phyloP scores from a whole-genome alignment of 2,797 vertebrate genomes.

The Manis crassicaudata region DNA sequence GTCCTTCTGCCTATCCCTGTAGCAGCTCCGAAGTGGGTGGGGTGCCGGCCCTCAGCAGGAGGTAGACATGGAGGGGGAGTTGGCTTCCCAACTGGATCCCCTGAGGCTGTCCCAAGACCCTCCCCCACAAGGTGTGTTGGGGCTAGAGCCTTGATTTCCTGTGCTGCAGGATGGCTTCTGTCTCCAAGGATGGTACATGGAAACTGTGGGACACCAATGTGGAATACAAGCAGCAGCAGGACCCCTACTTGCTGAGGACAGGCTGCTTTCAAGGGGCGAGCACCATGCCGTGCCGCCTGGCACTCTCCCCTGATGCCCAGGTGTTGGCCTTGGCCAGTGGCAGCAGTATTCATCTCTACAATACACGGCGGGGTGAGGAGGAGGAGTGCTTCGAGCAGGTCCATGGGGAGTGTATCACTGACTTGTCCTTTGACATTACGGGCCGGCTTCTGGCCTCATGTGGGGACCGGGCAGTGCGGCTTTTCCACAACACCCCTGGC shows the following conservation, averaged over 20 bases:
- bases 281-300: constrained; percentile 86
- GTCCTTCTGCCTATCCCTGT: neutral
- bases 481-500: constrained; percentile 94
- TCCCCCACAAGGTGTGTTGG: neutral
- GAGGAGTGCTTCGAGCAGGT: constrained; percentile 90
- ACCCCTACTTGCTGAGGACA: constrained; percentile 93
- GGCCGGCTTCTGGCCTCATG: constrained; percentile 91
- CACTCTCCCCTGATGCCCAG: constrained; percentile 92
- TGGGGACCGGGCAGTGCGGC: constrained; percentile 91
- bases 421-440: constrained; percentile 92
- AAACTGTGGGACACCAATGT: constrained; percentile 97
- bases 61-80: neutral
- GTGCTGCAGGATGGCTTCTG: constrained; percentile 92
- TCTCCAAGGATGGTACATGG: constrained; percentile 97
- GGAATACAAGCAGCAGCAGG: constrained; percentile 97
- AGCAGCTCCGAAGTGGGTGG: neutral
- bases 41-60: neutral
- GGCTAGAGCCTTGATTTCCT: neutral
- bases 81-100: neutral
- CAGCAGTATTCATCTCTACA: constrained; percentile 88
- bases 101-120: neutral
- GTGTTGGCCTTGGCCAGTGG: constrained; percentile 90
- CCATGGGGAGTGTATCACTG: constrained; percentile 87
- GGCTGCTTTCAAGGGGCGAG: constrained; percentile 85
- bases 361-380: constrained; percentile 86